A percentile compares a stretch with the other conserved stretches of the same genome.
phyloP scores from a whole-genome alignment of 2,113 vertebrate species.

The Forbesichthys agassizii region DNA sequence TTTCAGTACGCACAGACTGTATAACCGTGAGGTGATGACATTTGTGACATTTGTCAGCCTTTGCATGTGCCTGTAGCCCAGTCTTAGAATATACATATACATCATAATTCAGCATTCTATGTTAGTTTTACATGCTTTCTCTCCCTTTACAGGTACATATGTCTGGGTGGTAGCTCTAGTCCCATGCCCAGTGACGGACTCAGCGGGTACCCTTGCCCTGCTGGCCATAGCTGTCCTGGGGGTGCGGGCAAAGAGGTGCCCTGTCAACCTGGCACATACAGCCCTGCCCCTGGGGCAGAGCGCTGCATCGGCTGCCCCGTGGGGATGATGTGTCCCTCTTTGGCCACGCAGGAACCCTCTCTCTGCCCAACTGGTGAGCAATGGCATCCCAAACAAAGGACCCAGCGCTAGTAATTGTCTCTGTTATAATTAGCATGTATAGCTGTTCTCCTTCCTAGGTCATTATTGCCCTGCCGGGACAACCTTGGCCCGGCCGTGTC shows the following conservation, averaged over 20 bases:
- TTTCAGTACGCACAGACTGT: too few relatives aligned
- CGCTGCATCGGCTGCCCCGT: slow-evolving; percentile 80
- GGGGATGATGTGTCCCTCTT: slow-evolving; percentile 75
- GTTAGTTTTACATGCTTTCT: slow-evolving; percentile 23
- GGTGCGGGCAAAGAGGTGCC: slow-evolving; percentile 79
- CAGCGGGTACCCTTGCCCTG: slow-evolving; percentile 83
- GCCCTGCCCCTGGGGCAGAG: slow-evolving; percentile 74
- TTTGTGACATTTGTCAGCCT: too few relatives aligned
- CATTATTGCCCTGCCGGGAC: slow-evolving; percentile 80
- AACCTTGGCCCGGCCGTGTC: slow-evolving; percentile 77
- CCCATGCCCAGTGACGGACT: slow-evolving; percentile 77
- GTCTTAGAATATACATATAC: not conserved
- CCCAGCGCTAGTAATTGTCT: not conserved
- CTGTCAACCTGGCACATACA: slow-evolving; percentile 87
- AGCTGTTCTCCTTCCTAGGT: slow-evolving; percentile 67
- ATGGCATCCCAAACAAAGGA: not conserved
- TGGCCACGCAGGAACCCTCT: slow-evolving; percentile 75
- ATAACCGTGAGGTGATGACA: too few relatives aligned
- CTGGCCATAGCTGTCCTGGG: slow-evolving; percentile 82
- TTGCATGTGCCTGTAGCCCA: not conserved
- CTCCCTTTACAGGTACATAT: slow-evolving; percentile 80
- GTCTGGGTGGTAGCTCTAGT: slow-evolving; percentile 78
- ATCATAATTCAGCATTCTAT: not conserved
- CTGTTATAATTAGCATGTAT: too few relatives aligned
- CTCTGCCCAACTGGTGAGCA: slow-evolving; percentile 83